phyloP scores from a whole-genome alignment of 2,888 invertebrate species.

The Listrodromus nycthemerus region DNA sequence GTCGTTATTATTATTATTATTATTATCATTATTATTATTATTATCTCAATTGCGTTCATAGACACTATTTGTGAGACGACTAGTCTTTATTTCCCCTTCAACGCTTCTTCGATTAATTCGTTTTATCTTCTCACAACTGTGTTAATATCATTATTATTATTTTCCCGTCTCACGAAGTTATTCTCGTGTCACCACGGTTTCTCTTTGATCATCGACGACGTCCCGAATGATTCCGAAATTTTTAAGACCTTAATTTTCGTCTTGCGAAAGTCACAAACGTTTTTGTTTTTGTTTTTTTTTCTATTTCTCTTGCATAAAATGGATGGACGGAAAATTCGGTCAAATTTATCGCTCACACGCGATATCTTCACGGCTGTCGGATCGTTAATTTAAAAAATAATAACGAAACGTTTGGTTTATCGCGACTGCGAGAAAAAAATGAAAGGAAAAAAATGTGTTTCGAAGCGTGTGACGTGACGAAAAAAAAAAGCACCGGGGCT shows the following conservation, averaged over 20 bases:
- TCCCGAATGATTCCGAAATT: neutral
- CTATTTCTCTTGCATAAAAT: neutral
- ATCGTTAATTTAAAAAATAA: too few relatives aligned
- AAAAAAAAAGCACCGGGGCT: slow-evolving; percentile 25
- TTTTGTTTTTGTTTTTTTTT: neutral
- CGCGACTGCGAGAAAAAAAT: neutral
- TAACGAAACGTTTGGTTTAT: too few relatives aligned
- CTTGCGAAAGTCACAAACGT: neutral
- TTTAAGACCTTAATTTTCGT: too few relatives aligned
- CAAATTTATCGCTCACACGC: neutral
- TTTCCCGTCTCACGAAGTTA: neutral
- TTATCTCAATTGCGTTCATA: neutral
- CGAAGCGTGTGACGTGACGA: neutral
- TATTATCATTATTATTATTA: neutral
- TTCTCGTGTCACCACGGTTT: neutral
- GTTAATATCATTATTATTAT: neutral
- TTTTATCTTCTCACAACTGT: neutral
- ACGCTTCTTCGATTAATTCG: slow-evolving; percentile 6
- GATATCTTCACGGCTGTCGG: too few relatives aligned
- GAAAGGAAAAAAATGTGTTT: neutral
- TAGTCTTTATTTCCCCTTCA: neutral
- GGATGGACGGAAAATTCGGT: neutral
- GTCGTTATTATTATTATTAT: neutral
- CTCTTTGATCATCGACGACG: neutral
- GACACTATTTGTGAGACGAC: neutral